Base-by-base conservation (phyloP, 2,113 vertebrate species). In the Nerophis ophidion region DNA sequence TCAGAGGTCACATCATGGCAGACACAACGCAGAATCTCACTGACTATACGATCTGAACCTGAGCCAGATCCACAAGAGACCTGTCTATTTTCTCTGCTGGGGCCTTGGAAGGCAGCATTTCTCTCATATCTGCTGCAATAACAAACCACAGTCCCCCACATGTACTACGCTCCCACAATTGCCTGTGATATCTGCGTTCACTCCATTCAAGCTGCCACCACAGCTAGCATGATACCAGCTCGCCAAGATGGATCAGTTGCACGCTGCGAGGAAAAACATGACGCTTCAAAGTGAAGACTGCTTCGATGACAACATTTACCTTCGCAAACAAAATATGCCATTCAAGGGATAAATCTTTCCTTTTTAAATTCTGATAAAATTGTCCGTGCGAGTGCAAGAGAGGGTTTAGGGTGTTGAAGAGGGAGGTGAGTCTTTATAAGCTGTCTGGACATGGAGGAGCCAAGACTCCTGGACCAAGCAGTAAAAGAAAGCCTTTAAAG, bases 401-500 rank as follows among this genome's bases (percentile, higher is more conserved):
- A 91, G 86, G 86, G 90, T 91, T 86, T 88, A 82, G 65, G 85
- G 85, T 86, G 70, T 65, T 91, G 91, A 91, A 91, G 92, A 90
- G 81, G 74, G 83, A 89, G 87, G 81, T 89, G 89, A 90, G 72
- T 87, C 87, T 90, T 91, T 91, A 91, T 86, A 93, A 91, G 87
- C 87, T 91, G 91, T 92, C 92, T 93, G 91, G 89, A 84, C 84
- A 34, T 67, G 81, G 55, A 91, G 76, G 83, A 83, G 89, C 26
- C 64, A 89, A 86, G 87, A 84, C 86, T 89, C 86, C 87, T 88
- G 78, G 91, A 89, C 86, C 84, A 89, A 83, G 72, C 89, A 86
- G 87, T 91, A 92, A 92, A 90, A 93, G 70, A 87, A 84, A 86
- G 81, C 84, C 88, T 92, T 87, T 86, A 93, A 93, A 83, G 71